Evolutionary conservation across 2,797 vertebrate species (phyloP).

Genomic region (Periparus ater): DNA sequence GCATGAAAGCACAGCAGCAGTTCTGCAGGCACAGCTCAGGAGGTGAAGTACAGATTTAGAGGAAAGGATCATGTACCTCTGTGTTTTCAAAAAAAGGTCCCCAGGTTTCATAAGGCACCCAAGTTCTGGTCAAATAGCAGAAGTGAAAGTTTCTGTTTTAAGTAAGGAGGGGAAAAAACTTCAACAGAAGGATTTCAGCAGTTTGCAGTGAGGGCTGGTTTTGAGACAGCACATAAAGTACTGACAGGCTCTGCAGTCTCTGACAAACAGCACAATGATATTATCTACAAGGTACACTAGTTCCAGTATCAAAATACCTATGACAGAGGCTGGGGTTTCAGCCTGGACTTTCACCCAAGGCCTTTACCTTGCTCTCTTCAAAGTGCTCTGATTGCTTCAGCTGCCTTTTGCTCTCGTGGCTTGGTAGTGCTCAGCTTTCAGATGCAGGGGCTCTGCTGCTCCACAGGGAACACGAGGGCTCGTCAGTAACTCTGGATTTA

Average conservation of each 20-base stretch:
- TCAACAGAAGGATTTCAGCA: neutral
- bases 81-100: neutral
- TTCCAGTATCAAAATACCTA: neutral
- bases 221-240: neutral
- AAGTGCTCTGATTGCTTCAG: neutral
- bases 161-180: neutral
- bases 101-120: neutral
- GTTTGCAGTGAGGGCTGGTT: neutral
- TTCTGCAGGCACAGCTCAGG: neutral
- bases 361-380: neutral
- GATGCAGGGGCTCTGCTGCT: neutral
- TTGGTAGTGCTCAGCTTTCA: neutral
- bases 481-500: neutral
- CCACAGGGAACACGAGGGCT: accelerated
- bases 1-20: neutral
- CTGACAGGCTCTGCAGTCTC: neutral
- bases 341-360: neutral
- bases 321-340: neutral
- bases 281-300: accelerated
- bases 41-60: neutral
- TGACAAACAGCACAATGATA: neutral
- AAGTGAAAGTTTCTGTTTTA: slow-evolving; percentile 10
- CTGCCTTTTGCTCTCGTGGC: neutral
- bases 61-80: neutral
- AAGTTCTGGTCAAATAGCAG: neutral